phyloP scores from a whole-genome alignment of 1,140 invertebrate species.

The Caenorhabditis brenneri region DNA sequence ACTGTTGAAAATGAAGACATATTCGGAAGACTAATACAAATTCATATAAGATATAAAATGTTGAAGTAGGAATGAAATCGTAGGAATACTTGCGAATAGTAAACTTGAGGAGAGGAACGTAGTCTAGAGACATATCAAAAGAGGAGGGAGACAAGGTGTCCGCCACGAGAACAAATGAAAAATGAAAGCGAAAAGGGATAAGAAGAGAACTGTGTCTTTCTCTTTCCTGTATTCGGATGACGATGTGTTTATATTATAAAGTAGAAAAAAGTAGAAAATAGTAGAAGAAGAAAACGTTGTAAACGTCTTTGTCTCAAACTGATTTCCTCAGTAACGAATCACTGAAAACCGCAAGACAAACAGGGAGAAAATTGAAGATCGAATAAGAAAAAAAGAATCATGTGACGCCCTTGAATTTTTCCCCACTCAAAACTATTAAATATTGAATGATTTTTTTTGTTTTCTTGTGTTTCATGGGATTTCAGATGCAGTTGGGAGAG shows the following conservation, averaged over 20 bases:
- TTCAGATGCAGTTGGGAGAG: too few relatives aligned
- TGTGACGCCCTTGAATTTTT: background rate
- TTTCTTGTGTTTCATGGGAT: too few relatives aligned
- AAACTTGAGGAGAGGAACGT: background rate
- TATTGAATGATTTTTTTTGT: too few relatives aligned
- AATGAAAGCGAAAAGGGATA: slow-evolving; percentile 1
- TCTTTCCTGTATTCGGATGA: background rate
- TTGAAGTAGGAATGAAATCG: background rate
- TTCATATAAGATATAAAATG: background rate
- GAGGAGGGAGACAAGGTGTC: background rate
- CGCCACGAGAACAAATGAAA: background rate
- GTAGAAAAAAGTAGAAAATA: background rate
- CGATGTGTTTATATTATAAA: background rate
- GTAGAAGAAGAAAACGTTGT: background rate
- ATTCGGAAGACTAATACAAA: too few relatives aligned
- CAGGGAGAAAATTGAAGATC: background rate
- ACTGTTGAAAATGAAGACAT: too few relatives aligned
- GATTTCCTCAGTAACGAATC: background rate
- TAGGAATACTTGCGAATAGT: background rate
- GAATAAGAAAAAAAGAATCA: background rate
- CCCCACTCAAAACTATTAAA: too few relatives aligned
- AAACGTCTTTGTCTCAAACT: background rate
- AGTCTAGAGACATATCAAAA: background rate
- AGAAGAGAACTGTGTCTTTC: background rate
- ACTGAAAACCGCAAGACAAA: background rate